These are phyloP conservation scores for Periparus ater DNA, from an alignment of 2,797 vertebrate species.

Conservation along the genomic window DNA sequence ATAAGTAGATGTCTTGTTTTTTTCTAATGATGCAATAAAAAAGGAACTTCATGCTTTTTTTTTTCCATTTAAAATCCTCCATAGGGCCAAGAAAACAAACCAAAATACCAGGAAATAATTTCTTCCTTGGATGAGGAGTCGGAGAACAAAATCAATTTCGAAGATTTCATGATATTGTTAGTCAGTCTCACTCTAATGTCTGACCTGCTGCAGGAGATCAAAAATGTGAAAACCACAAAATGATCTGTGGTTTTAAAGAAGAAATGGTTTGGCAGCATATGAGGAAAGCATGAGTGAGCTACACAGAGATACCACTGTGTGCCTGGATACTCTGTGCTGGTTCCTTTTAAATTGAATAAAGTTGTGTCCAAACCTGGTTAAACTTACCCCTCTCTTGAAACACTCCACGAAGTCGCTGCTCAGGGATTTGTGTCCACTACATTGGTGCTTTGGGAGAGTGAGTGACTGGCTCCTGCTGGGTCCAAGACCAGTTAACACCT, in stretches of 20 bases:
- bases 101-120: constrained; percentile 77
- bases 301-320: background rate
- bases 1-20: background rate
- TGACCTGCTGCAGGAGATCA: constrained; percentile 75
- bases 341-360: constrained; percentile 45
- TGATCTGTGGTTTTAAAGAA: background rate
- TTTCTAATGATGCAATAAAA: background rate
- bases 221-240: constrained; percentile 57
- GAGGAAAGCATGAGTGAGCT: background rate
- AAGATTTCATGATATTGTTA: constrained; percentile 79
- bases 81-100: constrained; percentile 80
- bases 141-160: constrained; percentile 74
- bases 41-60: background rate
- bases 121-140: constrained; percentile 73
- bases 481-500: background rate
- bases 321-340: background rate
- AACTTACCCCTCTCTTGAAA: background rate
- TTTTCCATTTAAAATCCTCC: background rate
- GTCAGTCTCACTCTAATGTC: constrained; percentile 76
- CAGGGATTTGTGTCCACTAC: fast-evolving
- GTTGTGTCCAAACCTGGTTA: background rate
- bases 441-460: fast-evolving
- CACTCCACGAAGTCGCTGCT: fast-evolving
- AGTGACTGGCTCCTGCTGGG: background rate
- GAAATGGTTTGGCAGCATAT: background rate